phyloP scores from a whole-genome alignment of 2,888 invertebrate genomes.

The Lepas anatifera region DNA sequence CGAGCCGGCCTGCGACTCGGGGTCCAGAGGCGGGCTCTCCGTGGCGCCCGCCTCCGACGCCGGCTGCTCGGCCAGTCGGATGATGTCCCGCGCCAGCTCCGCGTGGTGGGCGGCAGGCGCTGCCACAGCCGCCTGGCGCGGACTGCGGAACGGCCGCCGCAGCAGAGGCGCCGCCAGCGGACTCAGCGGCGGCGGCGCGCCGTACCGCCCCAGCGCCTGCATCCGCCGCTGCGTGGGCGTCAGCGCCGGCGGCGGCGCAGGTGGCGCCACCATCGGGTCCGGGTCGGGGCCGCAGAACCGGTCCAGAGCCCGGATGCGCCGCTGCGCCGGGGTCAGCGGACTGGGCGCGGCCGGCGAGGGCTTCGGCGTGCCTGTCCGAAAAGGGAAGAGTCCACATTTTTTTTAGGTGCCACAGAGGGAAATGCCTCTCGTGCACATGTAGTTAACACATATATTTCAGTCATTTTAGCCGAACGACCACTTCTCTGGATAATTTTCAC shows the following conservation, averaged over 20 bases:
- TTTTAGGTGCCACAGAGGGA: no score
- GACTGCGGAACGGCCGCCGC: not conserved
- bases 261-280: no score
- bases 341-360: no score
- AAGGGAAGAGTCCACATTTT: no score
- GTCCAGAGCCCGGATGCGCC: not conserved
- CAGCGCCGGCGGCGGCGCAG: not conserved
- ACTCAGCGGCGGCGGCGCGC: not conserved
- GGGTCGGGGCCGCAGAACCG: not conserved
- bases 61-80: not conserved
- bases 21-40: not conserved
- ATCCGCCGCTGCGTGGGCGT: not conserved
- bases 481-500: no score
- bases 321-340: not conserved
- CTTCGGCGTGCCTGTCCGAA: no score
- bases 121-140: not conserved
- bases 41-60: not conserved
- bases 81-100: not conserved
- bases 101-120: not conserved
- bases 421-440: no score
- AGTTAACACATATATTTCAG: no score
- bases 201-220: not conserved
- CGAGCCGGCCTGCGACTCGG: no score
- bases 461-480: no score
- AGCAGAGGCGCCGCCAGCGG: not conserved